Conservation (phyloP, 2,113 vertebrate genomes). For the Phyllopteryx taeniolatus region DNA sequence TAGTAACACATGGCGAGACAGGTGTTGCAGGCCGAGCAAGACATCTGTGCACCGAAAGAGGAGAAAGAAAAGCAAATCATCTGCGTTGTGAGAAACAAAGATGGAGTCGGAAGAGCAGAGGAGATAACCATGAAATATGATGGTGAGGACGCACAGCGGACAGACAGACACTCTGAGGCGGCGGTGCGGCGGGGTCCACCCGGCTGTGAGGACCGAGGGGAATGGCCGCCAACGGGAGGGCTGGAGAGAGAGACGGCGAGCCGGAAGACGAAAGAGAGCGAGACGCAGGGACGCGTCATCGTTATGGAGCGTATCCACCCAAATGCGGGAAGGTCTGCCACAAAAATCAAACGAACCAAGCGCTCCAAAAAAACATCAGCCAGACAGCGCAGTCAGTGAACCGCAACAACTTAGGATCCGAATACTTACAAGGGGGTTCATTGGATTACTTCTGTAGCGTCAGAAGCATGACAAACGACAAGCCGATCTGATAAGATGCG, state of each 20-base stretch:
- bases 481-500: constrained; percentile 5
- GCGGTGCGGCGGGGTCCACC: constrained; percentile 45
- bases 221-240: constrained; percentile 48
- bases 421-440: not conserved
- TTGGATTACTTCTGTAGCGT: not conserved
- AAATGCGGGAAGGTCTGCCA: constrained; percentile 5
- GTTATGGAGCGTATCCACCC: too few species aligned
- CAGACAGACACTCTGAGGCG: constrained; percentile 55
- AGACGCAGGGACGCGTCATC: not conserved
- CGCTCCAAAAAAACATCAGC: not conserved
- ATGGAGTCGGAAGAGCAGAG: not conserved
- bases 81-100: constrained; percentile 31
- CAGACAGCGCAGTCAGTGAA: not conserved
- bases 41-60: constrained; percentile 70
- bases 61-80: constrained; percentile 26
- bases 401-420: too few species aligned
- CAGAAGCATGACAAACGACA: not conserved
- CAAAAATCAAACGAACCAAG: not conserved
- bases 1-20: constrained; percentile 80
- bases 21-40: constrained; percentile 78
- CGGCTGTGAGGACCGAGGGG: constrained; percentile 59
- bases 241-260: constrained; percentile 29
- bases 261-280: constrained; percentile 20
- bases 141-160: not conserved
- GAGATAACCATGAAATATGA: constrained; percentile 11